phyloP scores from a whole-genome alignment of 1,140 invertebrate genomes.

The Atta colombica region DNA sequence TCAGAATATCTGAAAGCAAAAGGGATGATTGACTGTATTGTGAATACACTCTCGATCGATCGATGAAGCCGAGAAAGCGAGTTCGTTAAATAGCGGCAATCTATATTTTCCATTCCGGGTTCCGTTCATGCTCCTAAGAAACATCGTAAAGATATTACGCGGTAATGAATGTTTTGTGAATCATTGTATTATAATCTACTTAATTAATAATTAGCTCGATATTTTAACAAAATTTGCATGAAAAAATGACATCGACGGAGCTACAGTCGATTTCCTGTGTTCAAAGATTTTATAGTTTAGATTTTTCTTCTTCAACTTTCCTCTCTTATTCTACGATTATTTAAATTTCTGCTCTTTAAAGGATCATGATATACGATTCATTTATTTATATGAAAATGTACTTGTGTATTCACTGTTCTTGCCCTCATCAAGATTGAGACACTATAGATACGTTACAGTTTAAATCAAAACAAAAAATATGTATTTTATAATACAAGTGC shows the following conservation, averaged over 20 bases:
- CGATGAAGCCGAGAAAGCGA: constrained; percentile 68
- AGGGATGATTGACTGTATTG: constrained; percentile 27
- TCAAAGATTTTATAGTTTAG: background rate
- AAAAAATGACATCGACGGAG: constrained; percentile 68
- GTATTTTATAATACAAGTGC: background rate
- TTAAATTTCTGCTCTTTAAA: background rate
- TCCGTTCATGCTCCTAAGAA: constrained; percentile 71
- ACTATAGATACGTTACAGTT: background rate
- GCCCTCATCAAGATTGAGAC: background rate
- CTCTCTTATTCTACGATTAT: background rate
- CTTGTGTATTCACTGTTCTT: background rate
- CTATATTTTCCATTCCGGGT: constrained; percentile 72
- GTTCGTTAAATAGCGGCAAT: constrained; percentile 66
- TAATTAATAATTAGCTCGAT: constrained; percentile 22
- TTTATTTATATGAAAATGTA: background rate
- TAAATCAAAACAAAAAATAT: background rate
- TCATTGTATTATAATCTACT: constrained; percentile 48
- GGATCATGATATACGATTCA: background rate
- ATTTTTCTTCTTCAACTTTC: background rate
- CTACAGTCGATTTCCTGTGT: constrained; percentile 35
- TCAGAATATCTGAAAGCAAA: constrained; percentile 52
- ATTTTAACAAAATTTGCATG: constrained; percentile 67
- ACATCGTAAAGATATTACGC: constrained; percentile 60
- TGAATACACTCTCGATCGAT: constrained; percentile 49
- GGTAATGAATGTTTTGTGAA: constrained; percentile 48